Percentiles rank a stretch among this genome's conserved stretches.
These are phyloP conservation scores for Didymodactylos carnosus DNA, from an alignment of 2,888 invertebrate genomes.

Conservation along the genomic window DNA sequence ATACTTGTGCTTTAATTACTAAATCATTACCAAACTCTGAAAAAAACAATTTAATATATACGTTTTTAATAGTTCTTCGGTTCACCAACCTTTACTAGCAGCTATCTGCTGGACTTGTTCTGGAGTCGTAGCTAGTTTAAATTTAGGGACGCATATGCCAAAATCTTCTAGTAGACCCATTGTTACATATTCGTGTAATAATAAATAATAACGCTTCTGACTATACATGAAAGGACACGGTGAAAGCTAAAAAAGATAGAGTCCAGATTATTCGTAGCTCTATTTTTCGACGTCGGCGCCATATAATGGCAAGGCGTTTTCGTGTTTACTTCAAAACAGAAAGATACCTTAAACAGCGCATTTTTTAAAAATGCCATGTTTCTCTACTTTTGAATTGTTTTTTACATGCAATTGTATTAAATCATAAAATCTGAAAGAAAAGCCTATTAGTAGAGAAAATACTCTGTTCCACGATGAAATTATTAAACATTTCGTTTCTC, in stretches of 20 bases:
- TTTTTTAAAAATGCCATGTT: background rate
- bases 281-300: too few species aligned
- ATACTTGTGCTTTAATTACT: constrained; percentile 39
- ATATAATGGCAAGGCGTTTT: too few species aligned
- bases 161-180: constrained; percentile 63
- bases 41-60: background rate
- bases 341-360: background rate
- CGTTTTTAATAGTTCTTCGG: background rate
- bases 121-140: constrained; percentile 62
- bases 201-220: constrained; percentile 45
- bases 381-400: too few species aligned
- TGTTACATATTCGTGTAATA: constrained; percentile 83
- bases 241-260: background rate
- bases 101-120: constrained; percentile 65
- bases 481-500: too few species aligned
- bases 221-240: background rate
- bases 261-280: background rate
- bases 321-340: background rate
- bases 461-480: too few species aligned
- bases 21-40: constrained; percentile 27
- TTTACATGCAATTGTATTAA: too few species aligned
- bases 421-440: too few species aligned
- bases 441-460: too few species aligned
- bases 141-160: constrained; percentile 72
- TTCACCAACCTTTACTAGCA: constrained; percentile 26